Conservation (phyloP, 2,113 vertebrate genomes). For the Petaurus breviceps region DNA sequence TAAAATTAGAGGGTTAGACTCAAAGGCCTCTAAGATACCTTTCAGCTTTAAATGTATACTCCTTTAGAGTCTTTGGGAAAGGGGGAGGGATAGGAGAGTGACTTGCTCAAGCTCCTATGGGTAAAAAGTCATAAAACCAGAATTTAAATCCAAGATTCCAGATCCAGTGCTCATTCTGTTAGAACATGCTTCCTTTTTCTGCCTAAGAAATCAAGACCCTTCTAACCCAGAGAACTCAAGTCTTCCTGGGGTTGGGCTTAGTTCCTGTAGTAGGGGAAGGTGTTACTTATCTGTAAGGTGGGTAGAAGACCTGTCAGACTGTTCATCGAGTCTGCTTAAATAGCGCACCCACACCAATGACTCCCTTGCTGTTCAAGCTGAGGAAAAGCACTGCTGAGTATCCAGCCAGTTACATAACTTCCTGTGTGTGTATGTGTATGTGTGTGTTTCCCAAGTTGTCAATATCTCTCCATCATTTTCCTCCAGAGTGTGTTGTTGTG, state of each 20-base stretch:
- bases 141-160: neutral
- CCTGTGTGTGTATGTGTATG: neutral
- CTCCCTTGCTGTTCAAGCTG: neutral
- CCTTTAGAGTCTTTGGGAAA: neutral
- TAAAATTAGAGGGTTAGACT: neutral
- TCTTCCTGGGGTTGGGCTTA: neutral
- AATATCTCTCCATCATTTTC: neutral
- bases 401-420: neutral
- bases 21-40: neutral
- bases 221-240: neutral
- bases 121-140: neutral
- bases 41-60: neutral
- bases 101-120: neutral
- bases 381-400: neutral
- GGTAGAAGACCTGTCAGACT: neutral
- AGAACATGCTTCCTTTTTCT: neutral
- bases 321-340: neutral
- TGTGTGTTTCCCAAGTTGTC: neutral
- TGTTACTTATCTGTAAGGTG: neutral
- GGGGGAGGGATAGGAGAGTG: neutral
- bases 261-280: neutral
- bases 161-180: neutral
- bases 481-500: neutral
- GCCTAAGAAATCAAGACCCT: neutral
- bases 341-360: neutral